phyloP scores from a whole-genome alignment of 2,888 invertebrate genomes.

The Hylaea fasciaria region DNA sequence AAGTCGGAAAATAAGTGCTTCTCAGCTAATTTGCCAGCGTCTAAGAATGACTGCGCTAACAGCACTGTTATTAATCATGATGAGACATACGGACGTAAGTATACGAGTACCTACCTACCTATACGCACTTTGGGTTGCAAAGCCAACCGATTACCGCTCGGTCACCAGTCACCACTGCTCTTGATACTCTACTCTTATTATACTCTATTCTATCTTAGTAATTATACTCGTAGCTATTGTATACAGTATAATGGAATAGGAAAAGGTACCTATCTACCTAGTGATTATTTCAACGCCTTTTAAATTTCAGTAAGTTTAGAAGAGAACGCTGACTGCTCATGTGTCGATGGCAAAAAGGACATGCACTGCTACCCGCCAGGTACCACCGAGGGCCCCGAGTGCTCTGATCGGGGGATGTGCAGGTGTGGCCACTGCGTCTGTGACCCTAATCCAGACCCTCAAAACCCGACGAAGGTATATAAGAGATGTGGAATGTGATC shows the following conservation, averaged over 20 bases:
- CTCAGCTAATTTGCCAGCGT: constrained; percentile 54
- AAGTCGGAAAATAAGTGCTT: constrained; percentile 65
- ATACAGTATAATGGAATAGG: too few relatives aligned
- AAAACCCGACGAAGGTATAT: constrained; percentile 72
- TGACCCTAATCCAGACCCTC: constrained; percentile 55
- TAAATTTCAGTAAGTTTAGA: constrained; percentile 65
- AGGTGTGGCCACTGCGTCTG: constrained; percentile 75
- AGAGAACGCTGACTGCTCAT: constrained; percentile 71
- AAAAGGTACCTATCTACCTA: too few relatives aligned
- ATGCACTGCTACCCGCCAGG: constrained; percentile 63
- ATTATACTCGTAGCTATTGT: too few relatives aligned
- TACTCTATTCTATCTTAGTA: too few relatives aligned
- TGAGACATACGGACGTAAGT: constrained; percentile 63
- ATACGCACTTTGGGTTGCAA: background rate
- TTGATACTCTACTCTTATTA: too few relatives aligned
- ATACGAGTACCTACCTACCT: background rate
- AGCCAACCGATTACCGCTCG: too few relatives aligned
- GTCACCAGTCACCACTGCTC: too few relatives aligned
- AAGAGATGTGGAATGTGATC: too few relatives aligned
- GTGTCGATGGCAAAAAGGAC: constrained; percentile 54
- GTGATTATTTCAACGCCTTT: background rate
- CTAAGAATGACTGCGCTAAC: constrained; percentile 59
- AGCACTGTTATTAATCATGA: constrained; percentile 57
- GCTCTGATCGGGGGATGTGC: constrained; percentile 71
- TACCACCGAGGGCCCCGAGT: constrained; percentile 54